A percentile compares a stretch with the other conserved stretches of the same genome.
These are phyloP conservation scores for Episyrphus balteatus DNA, from an alignment of 1,140 invertebrate species.

Conservation along the genomic window DNA sequence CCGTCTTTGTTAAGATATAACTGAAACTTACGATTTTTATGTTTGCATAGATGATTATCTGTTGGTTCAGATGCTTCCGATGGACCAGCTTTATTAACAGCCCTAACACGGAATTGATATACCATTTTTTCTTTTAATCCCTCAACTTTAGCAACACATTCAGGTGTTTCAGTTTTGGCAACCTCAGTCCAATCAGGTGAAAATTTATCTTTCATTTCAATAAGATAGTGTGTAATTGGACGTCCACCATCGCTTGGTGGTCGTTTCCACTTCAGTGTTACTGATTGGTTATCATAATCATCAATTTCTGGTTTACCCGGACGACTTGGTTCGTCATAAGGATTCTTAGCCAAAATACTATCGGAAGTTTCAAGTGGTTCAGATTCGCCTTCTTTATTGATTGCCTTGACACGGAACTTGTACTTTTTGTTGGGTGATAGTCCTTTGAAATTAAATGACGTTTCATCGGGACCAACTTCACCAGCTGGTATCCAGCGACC, in stretches of 20 bases:
- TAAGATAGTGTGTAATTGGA: conserved; percentile 86
- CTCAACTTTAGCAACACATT: conserved; percentile 69
- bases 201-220: conserved; percentile 96
- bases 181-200: conserved; percentile 81
- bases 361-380: conserved; percentile 88
- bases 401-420: conserved; percentile 95
- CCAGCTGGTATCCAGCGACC: conserved; percentile 86
- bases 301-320: conserved; percentile 85
- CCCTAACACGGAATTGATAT: conserved; percentile 85
- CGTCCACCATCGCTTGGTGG: conserved; percentile 86
- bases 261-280: conserved; percentile 79
- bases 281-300: conserved; percentile 89
- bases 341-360: conserved; percentile 86
- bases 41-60: conserved; percentile 85
- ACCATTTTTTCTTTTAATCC: conserved; percentile 87
- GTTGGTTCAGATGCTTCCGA: conserved; percentile 84
- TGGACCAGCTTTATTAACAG: conserved; percentile 83
- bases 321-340: conserved; percentile 81
- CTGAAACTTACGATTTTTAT: conserved; percentile 79
- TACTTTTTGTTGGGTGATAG: conserved; percentile 96
- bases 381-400: conserved; percentile 97
- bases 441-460: conserved; percentile 78
- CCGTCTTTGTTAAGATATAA: too few species aligned
- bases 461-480: conserved; percentile 72
- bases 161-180: conserved; percentile 63